Base-by-base conservation (phyloP, 2,113 vertebrate species). In the Austrofundulus limnaeus region DNA sequence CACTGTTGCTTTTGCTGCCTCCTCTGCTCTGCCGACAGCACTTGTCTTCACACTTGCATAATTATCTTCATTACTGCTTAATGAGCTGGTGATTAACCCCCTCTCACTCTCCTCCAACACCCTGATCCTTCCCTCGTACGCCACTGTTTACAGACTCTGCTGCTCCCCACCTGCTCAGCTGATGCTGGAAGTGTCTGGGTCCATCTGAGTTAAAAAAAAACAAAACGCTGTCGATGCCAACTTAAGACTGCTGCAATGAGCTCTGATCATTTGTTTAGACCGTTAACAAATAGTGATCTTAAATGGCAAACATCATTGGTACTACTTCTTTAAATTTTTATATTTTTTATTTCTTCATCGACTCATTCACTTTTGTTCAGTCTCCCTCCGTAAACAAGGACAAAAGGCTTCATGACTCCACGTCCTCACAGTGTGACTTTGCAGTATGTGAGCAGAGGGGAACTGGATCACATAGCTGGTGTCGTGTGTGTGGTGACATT, bases 11-110 rank as follows among this genome's bases (percentile, higher is more conserved):
- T 57, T 60, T 43, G 21, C 37, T 14, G 12, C 0, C 43, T 39
- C 8, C n/a, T 24, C 41, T 31, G 56, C 41, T 11, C 41, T 13
- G 37, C 21, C 8, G 0, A 9, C 38, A 28, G 11, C 53, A 5
- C 45, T 64, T 11, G 13, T 70, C 70, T 53, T 66, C 64, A 66
- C 46, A 45, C 43, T 51, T 4, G 14, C 14, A 49, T 78, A 51
- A 76, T 76, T 73, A 66, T 51, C 59, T 58, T 46, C 41, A 23
- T 73, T 69, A 77, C 75, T 70, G 65, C 61, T 72, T 75, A 78
- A 78, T 59, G 59, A 75, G 47, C 48, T 49, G 61, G 37, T 31
- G 58, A 71, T 83, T 70, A 70, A 56, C 69, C 48, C 67, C 50
- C 38, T 23, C 53, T 31, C 17, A 31, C 17, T 6, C 16, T 34